These are phyloP conservation scores for Probaryconus sp. DNA, from an alignment of 1,140 invertebrate genomes.

Conservation along the genomic window DNA sequence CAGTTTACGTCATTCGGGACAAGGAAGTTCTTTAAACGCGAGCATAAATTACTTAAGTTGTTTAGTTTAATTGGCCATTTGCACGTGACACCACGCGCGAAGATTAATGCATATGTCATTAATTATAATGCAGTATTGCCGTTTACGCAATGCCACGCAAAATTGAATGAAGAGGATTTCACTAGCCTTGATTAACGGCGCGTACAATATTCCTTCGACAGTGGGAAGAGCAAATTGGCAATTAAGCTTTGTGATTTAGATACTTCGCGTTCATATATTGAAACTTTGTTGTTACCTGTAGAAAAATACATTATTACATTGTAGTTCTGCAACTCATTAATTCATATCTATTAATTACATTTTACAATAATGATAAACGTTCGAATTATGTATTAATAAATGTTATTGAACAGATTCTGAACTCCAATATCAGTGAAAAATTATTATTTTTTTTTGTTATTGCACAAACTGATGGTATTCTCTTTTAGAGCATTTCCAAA, in stretches of 20 bases:
- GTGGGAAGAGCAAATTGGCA: constrained; percentile 63
- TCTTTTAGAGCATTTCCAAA: too few species aligned
- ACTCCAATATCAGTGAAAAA: too few species aligned
- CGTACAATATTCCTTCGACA: constrained; percentile 60
- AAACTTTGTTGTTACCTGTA: constrained; percentile 31
- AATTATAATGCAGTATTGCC: constrained; percentile 57
- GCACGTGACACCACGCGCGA: constrained; percentile 52
- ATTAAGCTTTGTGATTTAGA: constrained; percentile 59
- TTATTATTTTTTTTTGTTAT: too few species aligned
- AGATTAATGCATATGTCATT: constrained; percentile 57
- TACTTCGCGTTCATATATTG: constrained; percentile 47
- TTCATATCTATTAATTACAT: too few species aligned
- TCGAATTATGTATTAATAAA: too few species aligned
- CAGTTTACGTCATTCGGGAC: constrained; percentile 52
- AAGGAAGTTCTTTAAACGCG: constrained; percentile 60
- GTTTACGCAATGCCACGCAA: constrained; percentile 62
- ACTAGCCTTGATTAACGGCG: constrained; percentile 57
- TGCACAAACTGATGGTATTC: too few species aligned
- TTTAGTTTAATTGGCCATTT: constrained; percentile 61
- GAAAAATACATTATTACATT: constrained; percentile 44
- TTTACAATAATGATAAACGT: too few species aligned
- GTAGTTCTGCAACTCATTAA: constrained; percentile 21
- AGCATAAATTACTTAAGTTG: constrained; percentile 59
- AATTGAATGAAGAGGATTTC: constrained; percentile 59
- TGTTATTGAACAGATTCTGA: too few species aligned